phyloP scores from a whole-genome alignment of 1,140 invertebrate species.

The Brachionus rubens region DNA sequence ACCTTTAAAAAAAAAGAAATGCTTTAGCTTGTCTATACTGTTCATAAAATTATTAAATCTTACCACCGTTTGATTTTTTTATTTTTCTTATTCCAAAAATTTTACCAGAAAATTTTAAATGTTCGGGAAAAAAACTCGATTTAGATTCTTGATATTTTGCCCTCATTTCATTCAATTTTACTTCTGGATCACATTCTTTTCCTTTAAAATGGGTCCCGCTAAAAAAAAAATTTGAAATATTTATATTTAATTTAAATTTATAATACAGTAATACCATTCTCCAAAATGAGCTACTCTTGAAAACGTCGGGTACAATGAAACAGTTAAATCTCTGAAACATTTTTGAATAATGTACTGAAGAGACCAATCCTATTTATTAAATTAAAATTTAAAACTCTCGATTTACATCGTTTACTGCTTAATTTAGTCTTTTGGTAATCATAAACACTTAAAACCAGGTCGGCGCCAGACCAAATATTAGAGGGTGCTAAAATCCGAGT shows the following conservation, averaged over 20 bases:
- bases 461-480: too few relatives aligned
- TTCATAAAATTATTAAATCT: too few relatives aligned
- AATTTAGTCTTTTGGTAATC: too few relatives aligned
- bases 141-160: background rate
- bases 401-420: too few relatives aligned
- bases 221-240: background rate
- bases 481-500: too few relatives aligned
- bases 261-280: slow-evolving; percentile 11
- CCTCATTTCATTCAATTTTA: background rate
- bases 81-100: slow-evolving; percentile 16
- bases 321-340: background rate
- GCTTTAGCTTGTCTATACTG: too few relatives aligned
- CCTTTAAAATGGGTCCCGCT: slow-evolving; percentile 26
- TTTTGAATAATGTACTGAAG: slow-evolving; percentile 22
- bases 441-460: too few relatives aligned
- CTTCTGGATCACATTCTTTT: background rate
- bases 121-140: slow-evolving; percentile 4
- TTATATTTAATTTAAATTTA: background rate
- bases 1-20: background rate
- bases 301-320: slow-evolving; percentile 9
- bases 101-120: background rate
- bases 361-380: slow-evolving; percentile 8
- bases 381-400: background rate
- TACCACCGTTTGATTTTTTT: slow-evolving; percentile 28
- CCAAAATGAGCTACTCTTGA: slow-evolving; percentile 32